phyloP scores from a whole-genome alignment of 2,888 invertebrate genomes.

The Nymphalis urticae region DNA sequence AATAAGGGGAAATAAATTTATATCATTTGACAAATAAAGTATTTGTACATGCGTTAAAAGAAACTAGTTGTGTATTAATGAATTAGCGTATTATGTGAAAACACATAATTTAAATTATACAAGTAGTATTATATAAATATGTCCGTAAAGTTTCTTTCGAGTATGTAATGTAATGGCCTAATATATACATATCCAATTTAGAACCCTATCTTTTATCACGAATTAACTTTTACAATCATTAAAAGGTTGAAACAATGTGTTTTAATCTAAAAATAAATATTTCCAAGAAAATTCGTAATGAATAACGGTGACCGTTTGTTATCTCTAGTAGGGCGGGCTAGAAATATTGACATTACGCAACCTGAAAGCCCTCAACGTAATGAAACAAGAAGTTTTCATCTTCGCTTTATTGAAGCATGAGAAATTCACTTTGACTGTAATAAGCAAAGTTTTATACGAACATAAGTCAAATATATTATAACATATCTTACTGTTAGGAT shows the following conservation, averaged over 20 bases:
- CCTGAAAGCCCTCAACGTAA: conserved; percentile 19
- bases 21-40: no score
- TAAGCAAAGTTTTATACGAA: conserved; percentile 14
- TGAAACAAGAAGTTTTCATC: conserved; percentile 25
- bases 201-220: no score
- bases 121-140: no score
- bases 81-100: no score
- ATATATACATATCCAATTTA: no score
- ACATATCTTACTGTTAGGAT: background rate
- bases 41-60: no score
- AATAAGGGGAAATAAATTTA: no score
- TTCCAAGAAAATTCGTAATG: background rate
- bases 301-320: conserved; percentile 6
- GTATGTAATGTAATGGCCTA: no score
- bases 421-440: conserved; percentile 18
- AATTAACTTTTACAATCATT: no score
- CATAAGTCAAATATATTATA: background rate
- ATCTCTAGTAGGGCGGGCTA: conserved; percentile 9
- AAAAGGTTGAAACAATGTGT: background rate
- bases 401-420: conserved; percentile 24
- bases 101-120: no score
- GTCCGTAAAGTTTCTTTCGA: no score
- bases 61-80: no score
- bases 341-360: conserved; percentile 27
- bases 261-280: background rate